These are phyloP conservation scores for Clarias gariepinus DNA, from an alignment of 2,113 vertebrate species.

Conservation along the genomic window DNA sequence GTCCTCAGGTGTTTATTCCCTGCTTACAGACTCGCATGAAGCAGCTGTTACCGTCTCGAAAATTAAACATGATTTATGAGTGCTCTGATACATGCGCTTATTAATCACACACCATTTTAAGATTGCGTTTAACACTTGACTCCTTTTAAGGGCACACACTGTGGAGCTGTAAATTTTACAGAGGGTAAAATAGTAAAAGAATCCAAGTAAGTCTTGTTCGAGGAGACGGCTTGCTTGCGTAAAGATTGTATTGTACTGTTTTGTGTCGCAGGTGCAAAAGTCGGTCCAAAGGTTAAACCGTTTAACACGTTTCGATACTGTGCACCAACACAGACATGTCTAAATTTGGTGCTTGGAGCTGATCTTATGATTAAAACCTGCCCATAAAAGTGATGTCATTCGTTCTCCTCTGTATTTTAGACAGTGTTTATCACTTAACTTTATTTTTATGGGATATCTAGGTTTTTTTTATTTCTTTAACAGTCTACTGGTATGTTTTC, in stretches of 20 bases:
- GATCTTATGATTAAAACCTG: neutral
- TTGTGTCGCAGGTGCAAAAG: neutral
- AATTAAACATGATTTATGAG: neutral
- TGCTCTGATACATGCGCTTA: neutral
- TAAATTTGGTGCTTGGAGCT: neutral
- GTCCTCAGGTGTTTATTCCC: neutral
- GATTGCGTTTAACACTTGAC: neutral
- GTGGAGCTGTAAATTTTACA: neutral
- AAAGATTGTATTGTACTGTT: neutral
- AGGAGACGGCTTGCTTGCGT: neutral
- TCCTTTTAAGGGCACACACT: neutral
- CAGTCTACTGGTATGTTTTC: no score
- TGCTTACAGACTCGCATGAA: neutral
- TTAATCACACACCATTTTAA: slow-evolving; percentile 13
- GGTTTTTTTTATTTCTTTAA: neutral
- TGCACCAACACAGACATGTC: neutral
- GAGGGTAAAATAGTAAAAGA: neutral
- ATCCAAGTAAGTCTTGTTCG: neutral
- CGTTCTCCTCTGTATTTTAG: neutral
- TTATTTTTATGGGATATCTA: neutral
- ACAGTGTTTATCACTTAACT: neutral
- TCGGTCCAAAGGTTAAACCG: slow-evolving; percentile 5
- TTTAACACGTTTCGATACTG: neutral
- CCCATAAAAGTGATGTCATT: neutral
- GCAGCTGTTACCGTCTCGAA: neutral